phyloP scores from a whole-genome alignment of 2,797 vertebrate genomes.

The Liparis tanakae region DNA sequence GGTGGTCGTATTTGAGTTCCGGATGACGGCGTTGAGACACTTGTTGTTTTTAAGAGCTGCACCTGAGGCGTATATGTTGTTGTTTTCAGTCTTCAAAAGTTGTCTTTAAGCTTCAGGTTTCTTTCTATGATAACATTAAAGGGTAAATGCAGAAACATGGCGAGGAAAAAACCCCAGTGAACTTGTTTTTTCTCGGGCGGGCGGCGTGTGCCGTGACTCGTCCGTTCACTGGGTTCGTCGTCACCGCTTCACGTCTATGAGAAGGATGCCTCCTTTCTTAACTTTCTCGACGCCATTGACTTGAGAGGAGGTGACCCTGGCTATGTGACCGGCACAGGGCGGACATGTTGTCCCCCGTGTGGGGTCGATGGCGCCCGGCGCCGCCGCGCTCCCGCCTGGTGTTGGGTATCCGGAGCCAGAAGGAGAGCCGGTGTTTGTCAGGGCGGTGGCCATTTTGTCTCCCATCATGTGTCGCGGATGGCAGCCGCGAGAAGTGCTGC shows the following conservation, averaged over 20 bases:
- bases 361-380: conserved; percentile 23
- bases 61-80: background rate
- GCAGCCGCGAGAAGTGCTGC: conserved; percentile 62
- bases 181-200: background rate
- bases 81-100: background rate
- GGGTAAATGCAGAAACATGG: background rate
- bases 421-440: conserved; percentile 55
- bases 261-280: background rate
- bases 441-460: conserved; percentile 79
- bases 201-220: background rate
- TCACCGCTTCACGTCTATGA: background rate
- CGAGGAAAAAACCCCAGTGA: background rate
- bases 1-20: background rate
- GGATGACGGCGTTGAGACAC: background rate
- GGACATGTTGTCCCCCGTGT: background rate
- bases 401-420: conserved; percentile 43
- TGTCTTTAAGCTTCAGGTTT: background rate
- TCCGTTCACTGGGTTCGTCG: background rate
- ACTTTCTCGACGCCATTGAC: background rate
- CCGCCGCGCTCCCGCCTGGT: conserved; percentile 22
- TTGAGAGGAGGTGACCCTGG: background rate
- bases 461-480: conserved; percentile 63
- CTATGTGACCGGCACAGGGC: background rate
- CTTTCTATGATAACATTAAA: background rate
- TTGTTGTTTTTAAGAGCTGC: background rate